Conservation (phyloP, 2,113 vertebrate genomes). For the Ophiodon elongatus region DNA sequence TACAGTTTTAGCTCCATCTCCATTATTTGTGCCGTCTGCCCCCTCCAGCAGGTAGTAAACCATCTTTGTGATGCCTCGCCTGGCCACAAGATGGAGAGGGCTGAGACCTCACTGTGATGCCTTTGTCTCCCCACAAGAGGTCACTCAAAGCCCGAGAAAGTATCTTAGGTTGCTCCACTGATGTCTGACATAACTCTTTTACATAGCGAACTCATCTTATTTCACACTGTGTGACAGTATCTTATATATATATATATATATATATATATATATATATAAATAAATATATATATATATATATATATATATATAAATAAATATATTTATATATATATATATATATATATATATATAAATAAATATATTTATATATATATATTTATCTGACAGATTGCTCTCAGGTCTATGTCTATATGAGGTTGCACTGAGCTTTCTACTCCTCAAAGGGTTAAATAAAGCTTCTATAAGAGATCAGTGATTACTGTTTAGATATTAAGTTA, state of each 20-base stretch:
- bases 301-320: no score
- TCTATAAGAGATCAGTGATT: background rate
- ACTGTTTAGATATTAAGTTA: background rate
- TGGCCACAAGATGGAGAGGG: slow-evolving; percentile 15
- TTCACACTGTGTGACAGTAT: background rate
- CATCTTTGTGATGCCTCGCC: background rate
- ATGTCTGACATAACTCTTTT: background rate
- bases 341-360: no score
- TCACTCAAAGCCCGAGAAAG: background rate
- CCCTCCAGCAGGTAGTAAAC: background rate
- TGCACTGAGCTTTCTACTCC: no score
- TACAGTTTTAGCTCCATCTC: background rate
- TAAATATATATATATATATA: no score
- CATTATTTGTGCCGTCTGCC: background rate
- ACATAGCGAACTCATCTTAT: background rate
- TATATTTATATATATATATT: no score
- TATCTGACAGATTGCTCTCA: no score
- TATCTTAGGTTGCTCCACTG: background rate
- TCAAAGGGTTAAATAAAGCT: background rate
- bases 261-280: background rate
- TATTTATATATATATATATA: no score
- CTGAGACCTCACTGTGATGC: background rate
- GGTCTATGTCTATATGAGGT: no score
- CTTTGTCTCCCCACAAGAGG: background rate
- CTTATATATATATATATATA: no score